Conservation (phyloP, 2,888 invertebrate species). For the Sycophila texana region DNA sequence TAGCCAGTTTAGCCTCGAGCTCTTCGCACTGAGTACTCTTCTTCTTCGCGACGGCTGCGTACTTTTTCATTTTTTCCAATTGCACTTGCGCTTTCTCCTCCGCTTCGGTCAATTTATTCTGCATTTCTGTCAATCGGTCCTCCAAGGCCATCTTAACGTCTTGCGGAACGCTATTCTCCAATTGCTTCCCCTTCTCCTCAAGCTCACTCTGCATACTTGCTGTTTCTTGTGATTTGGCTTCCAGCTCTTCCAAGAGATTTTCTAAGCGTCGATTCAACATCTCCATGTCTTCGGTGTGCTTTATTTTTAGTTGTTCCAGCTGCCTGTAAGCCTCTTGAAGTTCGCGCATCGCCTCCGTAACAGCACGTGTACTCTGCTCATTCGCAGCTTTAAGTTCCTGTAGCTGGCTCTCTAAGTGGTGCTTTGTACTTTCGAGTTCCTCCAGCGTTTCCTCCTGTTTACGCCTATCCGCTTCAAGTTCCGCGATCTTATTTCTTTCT, state of each 20-base stretch:
- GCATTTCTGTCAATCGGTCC: constrained; percentile 72
- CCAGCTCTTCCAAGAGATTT: constrained; percentile 74
- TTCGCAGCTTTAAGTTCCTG: constrained; percentile 60
- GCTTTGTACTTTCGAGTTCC: constrained; percentile 64
- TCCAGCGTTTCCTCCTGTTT: constrained; percentile 67
- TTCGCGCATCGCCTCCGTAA: constrained; percentile 64
- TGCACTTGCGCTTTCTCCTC: constrained; percentile 83
- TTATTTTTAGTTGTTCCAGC: constrained; percentile 73
- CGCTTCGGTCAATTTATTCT: constrained; percentile 73
- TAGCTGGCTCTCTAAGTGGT: constrained; percentile 59
- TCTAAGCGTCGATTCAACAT: constrained; percentile 71
- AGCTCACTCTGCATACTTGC: constrained; percentile 71
- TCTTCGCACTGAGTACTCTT: constrained; percentile 82
- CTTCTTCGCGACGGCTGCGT: constrained; percentile 86
- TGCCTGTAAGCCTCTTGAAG: constrained; percentile 76
- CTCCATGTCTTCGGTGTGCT: constrained; percentile 74
- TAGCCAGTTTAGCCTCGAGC: constrained; percentile 76
- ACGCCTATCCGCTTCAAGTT: constrained; percentile 74
- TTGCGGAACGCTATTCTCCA: constrained; percentile 68
- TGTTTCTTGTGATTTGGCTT: constrained; percentile 75
- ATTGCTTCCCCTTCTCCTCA: constrained; percentile 72
- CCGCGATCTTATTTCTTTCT: constrained; percentile 65
- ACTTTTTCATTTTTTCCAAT: constrained; percentile 86
- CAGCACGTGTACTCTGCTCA: constrained; percentile 62
- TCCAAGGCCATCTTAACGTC: constrained; percentile 70